phyloP scores from a whole-genome alignment of 1,140 invertebrate genomes.

The Vanessa atalanta region DNA sequence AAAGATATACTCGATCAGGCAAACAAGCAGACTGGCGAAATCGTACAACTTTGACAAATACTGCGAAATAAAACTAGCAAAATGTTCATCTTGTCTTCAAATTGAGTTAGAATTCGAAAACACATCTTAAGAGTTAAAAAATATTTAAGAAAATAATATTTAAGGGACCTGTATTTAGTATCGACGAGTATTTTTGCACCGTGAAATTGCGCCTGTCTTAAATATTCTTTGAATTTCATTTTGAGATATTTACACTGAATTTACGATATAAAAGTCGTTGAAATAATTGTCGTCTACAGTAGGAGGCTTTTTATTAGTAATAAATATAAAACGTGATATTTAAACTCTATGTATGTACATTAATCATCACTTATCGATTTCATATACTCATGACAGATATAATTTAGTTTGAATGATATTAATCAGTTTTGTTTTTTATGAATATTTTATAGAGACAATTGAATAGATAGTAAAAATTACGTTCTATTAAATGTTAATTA shows the following conservation, averaged over 20 bases:
- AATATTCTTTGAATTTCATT: slow-evolving; percentile 41
- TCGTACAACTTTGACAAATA: too few relatives aligned
- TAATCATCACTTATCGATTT: not conserved
- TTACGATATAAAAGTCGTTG: not conserved
- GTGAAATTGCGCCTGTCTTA: slow-evolving; percentile 42
- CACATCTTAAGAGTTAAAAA: too few relatives aligned
- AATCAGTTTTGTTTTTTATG: slow-evolving; percentile 24
- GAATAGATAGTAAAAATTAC: not conserved
- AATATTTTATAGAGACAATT: slow-evolving; percentile 15
- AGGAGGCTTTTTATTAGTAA: not conserved
- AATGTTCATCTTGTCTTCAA: too few relatives aligned
- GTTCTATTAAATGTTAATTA: not conserved
- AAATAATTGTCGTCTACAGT: not conserved
- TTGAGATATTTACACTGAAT: not conserved
- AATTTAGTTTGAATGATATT: slow-evolving; percentile 11
- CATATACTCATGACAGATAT: not conserved
- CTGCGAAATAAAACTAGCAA: too few relatives aligned
- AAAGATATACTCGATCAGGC: too few relatives aligned
- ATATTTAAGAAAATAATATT: not conserved
- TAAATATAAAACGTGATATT: not conserved
- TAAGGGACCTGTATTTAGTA: slow-evolving; percentile 34
- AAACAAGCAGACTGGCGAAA: too few relatives aligned
- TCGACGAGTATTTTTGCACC: slow-evolving; percentile 38
- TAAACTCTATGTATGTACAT: not conserved
- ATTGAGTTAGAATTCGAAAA: too few relatives aligned